phyloP scores from a whole-genome alignment of 2,888 invertebrate species.

The Melikaiella ostensackeni region DNA sequence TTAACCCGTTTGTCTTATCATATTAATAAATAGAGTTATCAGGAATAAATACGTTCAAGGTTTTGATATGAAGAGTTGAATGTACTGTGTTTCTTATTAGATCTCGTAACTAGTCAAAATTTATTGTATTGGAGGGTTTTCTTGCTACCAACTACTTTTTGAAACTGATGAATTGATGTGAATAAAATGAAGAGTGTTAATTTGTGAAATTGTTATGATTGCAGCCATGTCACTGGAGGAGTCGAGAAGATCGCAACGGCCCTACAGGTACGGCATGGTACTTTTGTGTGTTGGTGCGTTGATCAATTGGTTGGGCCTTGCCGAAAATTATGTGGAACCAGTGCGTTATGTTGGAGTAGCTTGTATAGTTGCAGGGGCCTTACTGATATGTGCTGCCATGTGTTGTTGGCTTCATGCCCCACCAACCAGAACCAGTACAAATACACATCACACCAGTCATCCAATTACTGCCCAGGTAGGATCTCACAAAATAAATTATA shows the following conservation, averaged over 20 bases:
- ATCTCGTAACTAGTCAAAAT: background rate
- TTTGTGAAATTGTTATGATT: constrained; percentile 60
- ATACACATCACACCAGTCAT: constrained; percentile 67
- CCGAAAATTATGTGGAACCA: constrained; percentile 85
- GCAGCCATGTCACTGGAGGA: constrained; percentile 84
- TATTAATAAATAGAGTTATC: constrained; percentile 14
- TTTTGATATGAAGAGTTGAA: background rate
- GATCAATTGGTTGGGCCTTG: constrained; percentile 86
- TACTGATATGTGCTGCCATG: constrained; percentile 86
- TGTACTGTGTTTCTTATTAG: background rate
- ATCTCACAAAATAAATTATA: constrained; percentile 9
- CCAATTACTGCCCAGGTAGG: constrained; percentile 74
- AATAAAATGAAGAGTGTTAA: background rate
- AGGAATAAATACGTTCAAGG: constrained; percentile 6
- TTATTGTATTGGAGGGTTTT: background rate
- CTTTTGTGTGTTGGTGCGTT: constrained; percentile 85
- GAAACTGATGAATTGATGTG: background rate
- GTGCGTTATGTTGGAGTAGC: constrained; percentile 86
- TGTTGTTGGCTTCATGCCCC: constrained; percentile 84
- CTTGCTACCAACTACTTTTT: background rate
- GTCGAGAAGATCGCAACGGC: constrained; percentile 83
- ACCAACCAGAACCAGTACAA: constrained; percentile 68
- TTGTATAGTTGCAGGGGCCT: constrained; percentile 85
- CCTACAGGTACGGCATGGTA: constrained; percentile 87
- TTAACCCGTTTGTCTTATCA: constrained; percentile 7